Conservation (phyloP, 92 coral and sea anemone species). For the Parazoanthus darwini region DNA sequence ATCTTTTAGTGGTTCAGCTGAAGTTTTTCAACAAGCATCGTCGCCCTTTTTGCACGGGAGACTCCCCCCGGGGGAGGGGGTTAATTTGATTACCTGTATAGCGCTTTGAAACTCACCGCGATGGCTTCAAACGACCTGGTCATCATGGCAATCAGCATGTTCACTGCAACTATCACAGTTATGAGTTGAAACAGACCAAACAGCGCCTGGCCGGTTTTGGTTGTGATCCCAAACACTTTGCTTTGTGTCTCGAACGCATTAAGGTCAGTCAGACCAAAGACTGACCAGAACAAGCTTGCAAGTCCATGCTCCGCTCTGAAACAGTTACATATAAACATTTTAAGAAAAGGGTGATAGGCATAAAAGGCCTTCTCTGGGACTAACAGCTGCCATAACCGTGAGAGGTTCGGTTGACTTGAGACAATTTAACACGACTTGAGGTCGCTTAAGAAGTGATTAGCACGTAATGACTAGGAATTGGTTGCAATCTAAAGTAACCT, state of each 20-base stretch:
- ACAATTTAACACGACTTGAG: too few relatives aligned
- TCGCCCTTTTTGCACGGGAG: too few relatives aligned
- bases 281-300: constrained; percentile 78
- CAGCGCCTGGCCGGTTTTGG: constrained; percentile 68
- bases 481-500: too few relatives aligned
- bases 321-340: not conserved
- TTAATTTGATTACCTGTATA: not conserved
- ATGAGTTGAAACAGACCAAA: constrained; percentile 76
- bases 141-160: constrained; percentile 96
- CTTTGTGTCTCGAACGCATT: constrained; percentile 64
- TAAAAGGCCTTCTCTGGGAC: not conserved
- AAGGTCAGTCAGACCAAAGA: constrained; percentile 80
- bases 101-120: constrained; percentile 52
- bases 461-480: too few relatives aligned
- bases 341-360: not conserved
- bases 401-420: not conserved
- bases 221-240: constrained; percentile 65
- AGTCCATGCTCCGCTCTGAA: constrained; percentile 56
- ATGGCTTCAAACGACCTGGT: constrained; percentile 75
- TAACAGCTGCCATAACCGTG: not conserved
- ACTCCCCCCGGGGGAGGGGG: not conserved
- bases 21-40: too few relatives aligned
- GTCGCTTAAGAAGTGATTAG: too few relatives aligned
- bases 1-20: too few relatives aligned
- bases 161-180: constrained; percentile 77